A percentile compares a stretch with the other conserved stretches of the same genome.
Conservation (phyloP, 2,113 vertebrate genomes). For the Columba janthina region DNA sequence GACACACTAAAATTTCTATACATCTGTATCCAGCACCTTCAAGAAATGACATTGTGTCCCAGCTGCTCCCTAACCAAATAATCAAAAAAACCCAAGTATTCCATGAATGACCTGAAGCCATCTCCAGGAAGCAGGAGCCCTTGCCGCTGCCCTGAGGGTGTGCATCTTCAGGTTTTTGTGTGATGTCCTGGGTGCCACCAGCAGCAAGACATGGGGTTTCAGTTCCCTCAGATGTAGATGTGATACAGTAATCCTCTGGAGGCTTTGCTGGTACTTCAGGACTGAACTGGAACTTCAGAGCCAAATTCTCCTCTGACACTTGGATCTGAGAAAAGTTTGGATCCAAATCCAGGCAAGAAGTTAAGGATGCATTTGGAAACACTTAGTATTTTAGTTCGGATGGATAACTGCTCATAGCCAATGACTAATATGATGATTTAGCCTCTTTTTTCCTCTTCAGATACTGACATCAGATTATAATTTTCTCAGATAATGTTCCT, state of each 20-base stretch:
- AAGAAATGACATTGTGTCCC: not conserved
- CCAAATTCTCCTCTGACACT: not conserved
- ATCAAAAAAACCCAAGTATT: not conserved
- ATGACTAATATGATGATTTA: not conserved
- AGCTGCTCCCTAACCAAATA: not conserved
- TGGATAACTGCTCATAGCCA: not conserved
- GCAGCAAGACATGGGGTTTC: not conserved
- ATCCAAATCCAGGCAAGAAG: not conserved
- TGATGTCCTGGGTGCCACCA: not conserved
- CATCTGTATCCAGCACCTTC: not conserved
- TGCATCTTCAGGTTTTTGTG: not conserved
- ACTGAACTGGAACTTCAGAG: not conserved
- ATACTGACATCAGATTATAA: not conserved
- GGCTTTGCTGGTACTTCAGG: not conserved
- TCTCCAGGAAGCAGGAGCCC: not conserved
- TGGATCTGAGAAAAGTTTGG: not conserved
- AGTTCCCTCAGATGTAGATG: not conserved
- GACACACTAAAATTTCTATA: not conserved
- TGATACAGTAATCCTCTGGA: not conserved
- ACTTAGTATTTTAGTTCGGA: not conserved
- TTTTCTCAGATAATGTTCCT: not conserved
- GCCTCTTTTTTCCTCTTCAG: not conserved
- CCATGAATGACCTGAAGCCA: not conserved
- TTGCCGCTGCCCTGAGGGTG: not conserved
- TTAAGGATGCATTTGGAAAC: not conserved